Conservation (phyloP, 1,140 invertebrate genomes). For the Philotrypesis tridentata region DNA sequence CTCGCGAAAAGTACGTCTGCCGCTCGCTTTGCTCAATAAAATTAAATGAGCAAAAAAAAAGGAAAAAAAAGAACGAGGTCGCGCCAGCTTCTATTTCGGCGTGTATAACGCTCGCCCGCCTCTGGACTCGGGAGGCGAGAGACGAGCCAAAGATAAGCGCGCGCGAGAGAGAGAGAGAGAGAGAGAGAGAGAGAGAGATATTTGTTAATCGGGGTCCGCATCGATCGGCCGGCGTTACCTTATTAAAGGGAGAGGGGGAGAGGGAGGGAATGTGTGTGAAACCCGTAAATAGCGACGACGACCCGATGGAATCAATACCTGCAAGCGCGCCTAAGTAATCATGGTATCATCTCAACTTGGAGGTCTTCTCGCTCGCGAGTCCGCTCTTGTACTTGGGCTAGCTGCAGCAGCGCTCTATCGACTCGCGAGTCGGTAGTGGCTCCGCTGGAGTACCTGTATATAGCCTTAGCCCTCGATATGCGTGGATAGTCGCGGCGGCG, state of each 20-base stretch:
- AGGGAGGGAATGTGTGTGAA: constrained; percentile 67
- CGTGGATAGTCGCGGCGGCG: not conserved
- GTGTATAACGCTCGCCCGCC: too few species aligned
- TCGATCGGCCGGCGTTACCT: not conserved
- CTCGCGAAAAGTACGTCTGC: too few species aligned
- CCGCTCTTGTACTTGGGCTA: not conserved
- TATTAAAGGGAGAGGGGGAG: not conserved
- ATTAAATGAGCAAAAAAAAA: too few species aligned
- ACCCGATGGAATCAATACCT: constrained; percentile 73
- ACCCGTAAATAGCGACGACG: constrained; percentile 70
- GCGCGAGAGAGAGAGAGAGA: constrained; percentile 2
- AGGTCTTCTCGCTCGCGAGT: constrained; percentile 64
- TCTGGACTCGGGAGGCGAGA: not conserved
- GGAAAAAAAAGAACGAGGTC: not conserved
- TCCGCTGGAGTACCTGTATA: too few species aligned
- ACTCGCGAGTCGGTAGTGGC: not conserved
- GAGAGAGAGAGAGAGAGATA: constrained; percentile 2
- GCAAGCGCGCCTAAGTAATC: constrained; percentile 69
- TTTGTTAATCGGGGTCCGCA: not conserved
- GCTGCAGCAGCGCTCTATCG: not conserved
- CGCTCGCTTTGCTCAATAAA: too few species aligned
- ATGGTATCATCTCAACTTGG: constrained; percentile 74
- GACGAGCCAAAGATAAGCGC: constrained; percentile 20
- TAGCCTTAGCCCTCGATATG: not conserved
- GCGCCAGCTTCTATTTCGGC: not conserved